Conservation (phyloP, 2,797 vertebrate species). For the Hippoglossus hippoglossus region DNA sequence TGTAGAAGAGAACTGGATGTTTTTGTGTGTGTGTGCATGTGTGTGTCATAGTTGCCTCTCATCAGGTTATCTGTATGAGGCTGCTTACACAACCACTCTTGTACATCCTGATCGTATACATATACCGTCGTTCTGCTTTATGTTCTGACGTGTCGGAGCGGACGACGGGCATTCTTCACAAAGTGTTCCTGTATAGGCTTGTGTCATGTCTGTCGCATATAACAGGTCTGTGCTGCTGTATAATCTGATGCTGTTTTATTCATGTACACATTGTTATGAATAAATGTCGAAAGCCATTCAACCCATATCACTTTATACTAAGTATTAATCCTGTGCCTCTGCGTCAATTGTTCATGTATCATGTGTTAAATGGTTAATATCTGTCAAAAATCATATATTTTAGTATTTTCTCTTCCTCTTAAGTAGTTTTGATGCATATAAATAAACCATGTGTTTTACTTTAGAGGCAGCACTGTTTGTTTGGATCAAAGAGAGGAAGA, state of each 20-base stretch:
- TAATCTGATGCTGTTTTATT: neutral
- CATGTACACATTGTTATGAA: too few relatives aligned
- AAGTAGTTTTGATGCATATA: too few relatives aligned
- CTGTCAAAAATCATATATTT: too few relatives aligned
- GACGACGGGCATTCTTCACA: slow-evolving; percentile 3
- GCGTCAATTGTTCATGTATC: too few relatives aligned
- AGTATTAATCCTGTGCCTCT: too few relatives aligned
- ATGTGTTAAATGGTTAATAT: too few relatives aligned
- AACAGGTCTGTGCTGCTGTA: neutral
- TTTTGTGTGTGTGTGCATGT: neutral
- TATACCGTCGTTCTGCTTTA: neutral
- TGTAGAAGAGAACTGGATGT: slow-evolving; percentile 30
- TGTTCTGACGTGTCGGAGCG: neutral
- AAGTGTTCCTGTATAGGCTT: neutral
- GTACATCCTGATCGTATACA: slow-evolving; percentile 27
- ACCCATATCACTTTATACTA: too few relatives aligned
- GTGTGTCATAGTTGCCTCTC: slow-evolving; percentile 3
- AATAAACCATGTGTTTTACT: too few relatives aligned
- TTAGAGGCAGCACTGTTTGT: too few relatives aligned
- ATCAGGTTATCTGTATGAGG: slow-evolving; percentile 28
- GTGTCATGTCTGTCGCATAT: neutral
- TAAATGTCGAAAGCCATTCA: too few relatives aligned
- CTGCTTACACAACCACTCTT: slow-evolving; percentile 30
- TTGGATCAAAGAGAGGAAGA: too few relatives aligned
- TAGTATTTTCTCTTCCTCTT: too few relatives aligned